Percentiles rank a stretch among this genome's conserved stretches.
These are phyloP conservation scores for Cryptotermes secundus DNA, from an alignment of 1,140 invertebrate genomes.

Conservation along the genomic window DNA sequence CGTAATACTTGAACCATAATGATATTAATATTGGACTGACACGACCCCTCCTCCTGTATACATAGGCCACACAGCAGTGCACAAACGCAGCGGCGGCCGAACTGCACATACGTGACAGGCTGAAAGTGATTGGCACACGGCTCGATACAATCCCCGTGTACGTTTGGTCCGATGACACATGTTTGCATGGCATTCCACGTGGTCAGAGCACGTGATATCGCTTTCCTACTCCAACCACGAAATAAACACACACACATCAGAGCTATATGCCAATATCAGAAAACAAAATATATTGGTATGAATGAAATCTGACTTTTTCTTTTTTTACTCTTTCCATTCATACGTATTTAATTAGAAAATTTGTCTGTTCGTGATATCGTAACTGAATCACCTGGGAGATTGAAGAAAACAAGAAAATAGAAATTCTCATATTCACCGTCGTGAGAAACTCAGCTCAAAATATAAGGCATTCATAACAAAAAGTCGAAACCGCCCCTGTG, in stretches of 20 bases:
- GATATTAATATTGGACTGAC: constrained; percentile 4
- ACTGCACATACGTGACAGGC: neutral
- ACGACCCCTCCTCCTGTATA: neutral
- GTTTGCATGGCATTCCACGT: neutral
- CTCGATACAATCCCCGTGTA: neutral
- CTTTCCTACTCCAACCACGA: neutral
- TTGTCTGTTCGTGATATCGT: too few species aligned
- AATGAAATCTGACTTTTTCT: neutral
- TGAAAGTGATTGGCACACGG: neutral
- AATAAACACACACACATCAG: neutral
- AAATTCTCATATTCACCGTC: too few species aligned
- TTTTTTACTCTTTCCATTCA: neutral
- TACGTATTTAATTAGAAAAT: neutral
- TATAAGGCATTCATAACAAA: too few species aligned
- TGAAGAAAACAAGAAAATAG: too few species aligned
- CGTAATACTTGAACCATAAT: constrained; percentile 18
- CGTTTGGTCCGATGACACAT: constrained; percentile 9
- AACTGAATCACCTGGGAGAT: too few species aligned
- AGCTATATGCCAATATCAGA: neutral
- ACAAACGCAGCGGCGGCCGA: neutral
- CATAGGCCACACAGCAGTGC: neutral
- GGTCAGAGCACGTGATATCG: neutral
- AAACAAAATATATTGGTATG: neutral
- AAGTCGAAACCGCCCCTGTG: too few species aligned
- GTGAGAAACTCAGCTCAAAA: too few species aligned